phyloP scores from a whole-genome alignment of 30 jellyfish, hydroid and myxozoan species.

The Turritopsis dohrnii region DNA sequence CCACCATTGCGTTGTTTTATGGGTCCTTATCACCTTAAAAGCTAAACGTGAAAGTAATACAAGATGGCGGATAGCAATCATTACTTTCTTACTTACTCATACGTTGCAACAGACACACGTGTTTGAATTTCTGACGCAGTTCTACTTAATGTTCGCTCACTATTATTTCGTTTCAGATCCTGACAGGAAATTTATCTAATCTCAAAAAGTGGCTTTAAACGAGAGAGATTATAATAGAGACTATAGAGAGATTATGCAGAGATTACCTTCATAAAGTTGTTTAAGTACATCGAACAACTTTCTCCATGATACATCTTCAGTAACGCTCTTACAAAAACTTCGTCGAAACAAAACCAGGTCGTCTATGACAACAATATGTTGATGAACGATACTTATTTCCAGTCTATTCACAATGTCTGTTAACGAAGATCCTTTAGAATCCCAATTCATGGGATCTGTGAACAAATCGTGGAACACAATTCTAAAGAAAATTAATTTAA shows the following conservation, averaged over 20 bases:
- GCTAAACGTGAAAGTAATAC: too few species aligned
- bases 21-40: too few species aligned
- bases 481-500: conserved; percentile 13
- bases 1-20: too few species aligned
- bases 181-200: too few species aligned
- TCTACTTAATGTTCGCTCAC: too few species aligned
- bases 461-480: conserved; percentile 42
- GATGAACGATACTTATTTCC: background rate
- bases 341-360: conserved; percentile 46
- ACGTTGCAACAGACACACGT: too few species aligned
- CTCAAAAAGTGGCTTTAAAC: too few species aligned
- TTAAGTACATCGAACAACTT: background rate
- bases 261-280: conserved; percentile 3
- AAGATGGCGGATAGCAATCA: too few species aligned
- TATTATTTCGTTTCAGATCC: too few species aligned
- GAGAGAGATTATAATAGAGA: too few species aligned
- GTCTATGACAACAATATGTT: conserved; percentile 40
- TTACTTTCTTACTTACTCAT: too few species aligned
- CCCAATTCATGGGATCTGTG: conserved; percentile 69
- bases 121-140: too few species aligned
- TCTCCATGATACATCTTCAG: conserved; percentile 32
- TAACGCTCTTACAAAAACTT: conserved; percentile 22
- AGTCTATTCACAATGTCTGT: background rate
- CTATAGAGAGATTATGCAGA: background rate
- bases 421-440: background rate